Evolutionary conservation across 1,140 invertebrate species (phyloP).

Genomic region (Cyclargus thomasi): DNA sequence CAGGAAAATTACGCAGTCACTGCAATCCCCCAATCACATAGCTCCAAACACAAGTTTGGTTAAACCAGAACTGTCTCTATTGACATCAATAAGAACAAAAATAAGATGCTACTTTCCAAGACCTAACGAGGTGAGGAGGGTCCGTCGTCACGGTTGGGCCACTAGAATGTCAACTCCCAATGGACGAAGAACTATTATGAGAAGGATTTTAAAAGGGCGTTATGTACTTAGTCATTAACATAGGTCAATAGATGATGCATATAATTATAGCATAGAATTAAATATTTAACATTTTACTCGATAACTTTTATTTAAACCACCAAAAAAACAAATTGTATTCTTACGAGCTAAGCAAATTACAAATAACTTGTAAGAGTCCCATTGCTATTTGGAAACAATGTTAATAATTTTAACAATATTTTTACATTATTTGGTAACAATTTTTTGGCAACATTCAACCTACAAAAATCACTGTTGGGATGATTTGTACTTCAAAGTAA

Average conservation of each 20-base stretch:
- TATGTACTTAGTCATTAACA: constrained; percentile 80
- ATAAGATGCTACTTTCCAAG: constrained; percentile 82
- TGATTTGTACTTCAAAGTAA: no score
- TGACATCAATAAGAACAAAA: constrained; percentile 58
- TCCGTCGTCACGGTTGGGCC: constrained; percentile 82
- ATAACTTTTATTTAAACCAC: constrained; percentile 13
- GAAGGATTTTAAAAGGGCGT: constrained; percentile 84
- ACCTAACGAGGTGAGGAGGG: constrained; percentile 81
- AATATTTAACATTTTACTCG: constrained; percentile 3
- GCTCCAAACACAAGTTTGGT: constrained; percentile 37
- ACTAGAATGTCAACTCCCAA: constrained; percentile 80
- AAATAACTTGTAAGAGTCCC: neutral
- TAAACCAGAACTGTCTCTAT: constrained; percentile 42
- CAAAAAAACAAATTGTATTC: constrained; percentile 14
- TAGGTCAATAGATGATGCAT: neutral
- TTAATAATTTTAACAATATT: neutral
- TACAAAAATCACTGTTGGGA: neutral
- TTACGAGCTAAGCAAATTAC: constrained; percentile 7
- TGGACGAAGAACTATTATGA: constrained; percentile 83
- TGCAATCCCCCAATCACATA: constrained; percentile 33
- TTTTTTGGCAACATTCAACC: neutral
- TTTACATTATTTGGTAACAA: constrained; percentile 13
- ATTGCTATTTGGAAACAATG: constrained; percentile 6
- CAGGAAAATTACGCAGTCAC: constrained; percentile 38
- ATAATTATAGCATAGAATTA: constrained; percentile 16